Evolutionary conservation across 2,888 invertebrate genomes (phyloP), one percentile per base, ranked within the genome.

Genomic region (Acleris holmiana): DNA sequence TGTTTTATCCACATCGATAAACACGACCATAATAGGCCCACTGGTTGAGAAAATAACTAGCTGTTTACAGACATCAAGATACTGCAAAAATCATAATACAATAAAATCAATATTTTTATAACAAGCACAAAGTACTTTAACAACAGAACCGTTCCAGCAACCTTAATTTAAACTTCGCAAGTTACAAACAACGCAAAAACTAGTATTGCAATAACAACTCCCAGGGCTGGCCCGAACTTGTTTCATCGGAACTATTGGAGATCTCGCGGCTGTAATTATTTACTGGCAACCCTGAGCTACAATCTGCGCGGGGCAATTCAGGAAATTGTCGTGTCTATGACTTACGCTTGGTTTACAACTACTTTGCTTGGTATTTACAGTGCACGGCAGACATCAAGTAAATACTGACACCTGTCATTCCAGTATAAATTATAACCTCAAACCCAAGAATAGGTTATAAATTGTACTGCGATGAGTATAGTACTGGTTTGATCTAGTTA

Each of bases 221-320:
- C 23, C 49, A 23, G 49, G 49, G 49, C 49, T 49, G 49, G 6
- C n/a, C 21, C 49, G 6, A 49, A 23, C 49, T 49, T 49, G 49
- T 49, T 49, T 49, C 49, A 21, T 49, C 23, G 49, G 49, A 49
- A 49, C 49, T 21, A 49, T 49, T n/a, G 23, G 21, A 23, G 21
- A 21, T 48, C 21, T 48, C 21, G 49, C 49, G 23, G 23, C 49
- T 13, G 21, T 49, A 49, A 49, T 49, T 49, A 49, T 23, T 23
- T 49, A 21, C 49, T 49, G 49, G 49, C 21, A 49, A 23, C 49
- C 49, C 49, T 49, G 23, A 15, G 49, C 23, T 23, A 23, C 49
- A 23, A 49, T 49, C 23, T 15, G 21, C 1, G 48, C n/a, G 21
- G 21, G 23, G 21, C 49, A 49, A 49, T 49, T 49, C 23, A 18